Evolutionary conservation across 2,888 invertebrate genomes (phyloP).

Genomic region (Pantelozetes paolii): DNA sequence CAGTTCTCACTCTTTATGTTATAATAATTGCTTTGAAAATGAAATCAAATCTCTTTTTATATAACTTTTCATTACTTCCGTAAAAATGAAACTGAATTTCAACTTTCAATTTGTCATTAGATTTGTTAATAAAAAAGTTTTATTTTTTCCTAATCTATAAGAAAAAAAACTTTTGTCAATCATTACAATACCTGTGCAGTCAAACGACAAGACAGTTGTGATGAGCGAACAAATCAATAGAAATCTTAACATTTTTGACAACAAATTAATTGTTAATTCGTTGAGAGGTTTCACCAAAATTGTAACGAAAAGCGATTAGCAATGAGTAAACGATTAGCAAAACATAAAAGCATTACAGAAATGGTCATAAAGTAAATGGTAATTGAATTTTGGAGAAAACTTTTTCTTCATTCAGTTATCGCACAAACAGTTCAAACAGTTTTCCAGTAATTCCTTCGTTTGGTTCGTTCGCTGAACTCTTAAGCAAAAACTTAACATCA

Average conservation of each 20-base stretch:
- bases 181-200: conserved; percentile 33
- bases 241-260: conserved; percentile 9
- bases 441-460: neutral
- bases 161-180: no score
- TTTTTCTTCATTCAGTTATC: neutral
- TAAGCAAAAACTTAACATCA: neutral
- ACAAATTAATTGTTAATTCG: neutral
- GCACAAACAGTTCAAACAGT: neutral
- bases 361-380: no score
- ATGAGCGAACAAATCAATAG: conserved; percentile 11
- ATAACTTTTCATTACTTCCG: neutral
- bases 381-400: neutral
- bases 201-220: neutral
- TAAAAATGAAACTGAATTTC: neutral
- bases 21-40: neutral
- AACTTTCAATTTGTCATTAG: no score
- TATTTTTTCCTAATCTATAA: no score
- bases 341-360: no score
- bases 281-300: no score
- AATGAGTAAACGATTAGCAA: no score
- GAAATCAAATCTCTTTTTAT: neutral
- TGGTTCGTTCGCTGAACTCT: conserved; percentile 23
- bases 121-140: no score
- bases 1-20: neutral
- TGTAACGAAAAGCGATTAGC: no score